Evolutionary conservation across 1,140 invertebrate species (phyloP).

Genomic region (Ridgeia piscesae): DNA sequence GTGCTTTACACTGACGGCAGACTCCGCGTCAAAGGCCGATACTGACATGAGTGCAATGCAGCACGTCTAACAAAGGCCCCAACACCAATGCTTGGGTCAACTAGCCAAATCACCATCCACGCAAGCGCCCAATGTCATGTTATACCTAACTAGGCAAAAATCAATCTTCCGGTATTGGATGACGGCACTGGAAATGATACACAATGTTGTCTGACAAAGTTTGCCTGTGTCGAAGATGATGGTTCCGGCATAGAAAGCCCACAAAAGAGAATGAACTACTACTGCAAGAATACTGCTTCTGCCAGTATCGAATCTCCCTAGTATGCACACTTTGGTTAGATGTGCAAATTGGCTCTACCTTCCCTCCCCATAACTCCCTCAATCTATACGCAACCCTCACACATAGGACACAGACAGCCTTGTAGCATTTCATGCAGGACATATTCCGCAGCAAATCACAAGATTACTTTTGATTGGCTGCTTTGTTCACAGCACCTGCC

Average conservation of each 20-base stretch:
- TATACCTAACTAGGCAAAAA: background rate
- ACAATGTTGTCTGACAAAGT: background rate
- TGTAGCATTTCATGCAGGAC: background rate
- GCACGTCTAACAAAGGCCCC: background rate
- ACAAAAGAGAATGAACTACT: background rate
- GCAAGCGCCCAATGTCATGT: background rate
- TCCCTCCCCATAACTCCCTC: background rate
- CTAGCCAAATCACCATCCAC: background rate
- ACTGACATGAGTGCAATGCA: background rate
- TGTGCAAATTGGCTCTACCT: background rate
- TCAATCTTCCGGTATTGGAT: background rate
- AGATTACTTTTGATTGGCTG: background rate
- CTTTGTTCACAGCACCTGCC: background rate
- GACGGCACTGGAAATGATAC: background rate
- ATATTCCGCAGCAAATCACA: background rate
- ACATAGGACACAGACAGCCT: background rate
- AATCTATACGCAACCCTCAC: background rate
- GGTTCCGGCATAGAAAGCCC: background rate
- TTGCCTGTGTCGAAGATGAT: background rate
- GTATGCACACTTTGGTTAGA: background rate
- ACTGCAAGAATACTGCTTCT: background rate
- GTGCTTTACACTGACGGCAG: background rate
- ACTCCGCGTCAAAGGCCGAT: background rate
- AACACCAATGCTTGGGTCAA: background rate
- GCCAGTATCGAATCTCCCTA: background rate